Base-by-base conservation (phyloP, 2,797 vertebrate genomes). In the Neopelma chrysocephalum region DNA sequence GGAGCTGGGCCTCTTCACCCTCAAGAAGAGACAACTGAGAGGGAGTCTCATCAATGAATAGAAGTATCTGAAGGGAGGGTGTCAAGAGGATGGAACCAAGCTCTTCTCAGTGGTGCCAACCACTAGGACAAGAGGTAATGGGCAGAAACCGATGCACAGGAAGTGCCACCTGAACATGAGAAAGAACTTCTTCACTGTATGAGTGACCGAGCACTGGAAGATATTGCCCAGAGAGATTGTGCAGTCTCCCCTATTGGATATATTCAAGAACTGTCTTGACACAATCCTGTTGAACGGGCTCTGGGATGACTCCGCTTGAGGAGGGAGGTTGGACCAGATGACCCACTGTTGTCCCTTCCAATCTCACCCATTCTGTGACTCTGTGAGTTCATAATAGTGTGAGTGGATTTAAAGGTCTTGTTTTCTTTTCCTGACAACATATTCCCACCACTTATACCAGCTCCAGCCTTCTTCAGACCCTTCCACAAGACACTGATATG, bases 331-430 rank as follows among this genome's bases (percentile, higher is more conserved):
- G 51, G 36, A 45, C 6, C 29, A 64, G 16, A 57, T 9, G 25
- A 64, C 5, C 27, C 16, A 16, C 0, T 47, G 15, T 8, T 0
- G 6, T 53, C 18, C n/a, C 45, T 84, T 58, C 51, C 66, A 78
- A 40, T 3, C 20, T 42, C 18, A 48, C 26, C 53, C 34, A 36
- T 25, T 43, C 38, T 36, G 34, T 66, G 73, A 47, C 54, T 66
- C 34, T 54, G 3, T 29, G 40, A 85, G 65, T 15, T 75, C 23
- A 0, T 16, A 75, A 61, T 1, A 57, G 32, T 4, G 15, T 50
- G 11, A 82, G 23, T 53, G 81, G 61, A 72, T 81, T 75, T 86
- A 57, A 78, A 77, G n/a, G 16, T 57, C 22, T 26, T 56, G 2
- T 48, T 56, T 56, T 86, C 42, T 79, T 32, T 26, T 69, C 40